Percentiles rank a stretch among this genome's conserved stretches.
phyloP scores from a whole-genome alignment of 2,797 vertebrate genomes.

The Rhodeus uyekii region DNA sequence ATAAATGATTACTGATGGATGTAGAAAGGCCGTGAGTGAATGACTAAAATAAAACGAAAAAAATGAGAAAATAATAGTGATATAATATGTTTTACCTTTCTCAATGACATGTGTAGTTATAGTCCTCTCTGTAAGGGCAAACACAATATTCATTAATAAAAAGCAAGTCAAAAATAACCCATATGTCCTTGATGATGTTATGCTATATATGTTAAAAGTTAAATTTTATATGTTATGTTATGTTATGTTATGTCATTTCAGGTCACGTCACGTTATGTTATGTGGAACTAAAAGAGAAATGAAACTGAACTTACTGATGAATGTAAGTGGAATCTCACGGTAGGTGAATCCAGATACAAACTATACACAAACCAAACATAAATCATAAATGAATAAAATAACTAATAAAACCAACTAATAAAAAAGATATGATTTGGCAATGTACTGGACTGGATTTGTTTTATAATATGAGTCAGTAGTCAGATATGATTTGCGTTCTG shows the following conservation, averaged over 20 bases:
- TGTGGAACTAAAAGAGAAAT: not conserved
- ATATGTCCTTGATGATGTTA: not conserved
- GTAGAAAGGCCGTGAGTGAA: not conserved
- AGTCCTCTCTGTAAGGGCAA: slow-evolving; percentile 65
- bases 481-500: not conserved
- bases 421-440: not conserved
- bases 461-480: not conserved
- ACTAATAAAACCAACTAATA: slow-evolving; percentile 10
- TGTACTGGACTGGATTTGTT: not conserved
- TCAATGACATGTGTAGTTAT: slow-evolving; percentile 65
- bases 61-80: not conserved
- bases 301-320: slow-evolving; percentile 86
- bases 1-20: not conserved
- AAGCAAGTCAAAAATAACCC: not conserved
- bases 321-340: slow-evolving; percentile 87
- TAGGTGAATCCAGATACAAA: slow-evolving; percentile 85
- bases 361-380: slow-evolving; percentile 68
- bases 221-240: too few relatives aligned
- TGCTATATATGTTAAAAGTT: too few relatives aligned
- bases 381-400: not conserved
- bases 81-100: slow-evolving; percentile 64
- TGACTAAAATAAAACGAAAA: not conserved
- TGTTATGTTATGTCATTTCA: too few relatives aligned
- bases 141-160: not conserved
- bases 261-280: too few relatives aligned